phyloP scores from a whole-genome alignment of 2,113 vertebrate species.

The Caretta caretta region DNA sequence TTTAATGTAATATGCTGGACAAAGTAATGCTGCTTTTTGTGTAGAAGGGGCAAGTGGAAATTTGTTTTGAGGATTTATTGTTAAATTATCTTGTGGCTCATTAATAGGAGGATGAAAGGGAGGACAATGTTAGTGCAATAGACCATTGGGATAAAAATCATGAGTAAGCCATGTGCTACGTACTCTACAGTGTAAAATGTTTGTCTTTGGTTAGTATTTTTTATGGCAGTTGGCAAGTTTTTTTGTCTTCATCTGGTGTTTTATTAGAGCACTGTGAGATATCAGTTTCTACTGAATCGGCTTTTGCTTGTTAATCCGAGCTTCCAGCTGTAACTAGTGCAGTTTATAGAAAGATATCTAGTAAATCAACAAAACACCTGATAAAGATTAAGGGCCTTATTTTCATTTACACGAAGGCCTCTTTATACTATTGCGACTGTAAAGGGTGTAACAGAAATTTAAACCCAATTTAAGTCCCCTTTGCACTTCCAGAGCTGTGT shows the following conservation, averaged over 20 bases:
- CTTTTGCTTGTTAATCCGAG: background rate
- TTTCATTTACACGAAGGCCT: slow-evolving; percentile 11
- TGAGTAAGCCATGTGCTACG: background rate
- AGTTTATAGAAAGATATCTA: slow-evolving; percentile 15
- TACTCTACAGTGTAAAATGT: background rate
- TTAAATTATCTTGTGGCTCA: background rate
- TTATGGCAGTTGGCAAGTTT: background rate
- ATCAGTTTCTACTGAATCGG: background rate
- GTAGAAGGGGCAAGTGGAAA: background rate
- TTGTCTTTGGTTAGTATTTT: background rate
- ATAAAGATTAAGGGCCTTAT: slow-evolving; percentile 31
- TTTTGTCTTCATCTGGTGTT: background rate
- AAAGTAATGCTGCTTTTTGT: background rate
- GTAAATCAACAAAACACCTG: slow-evolving; percentile 51
- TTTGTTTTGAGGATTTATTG: background rate
- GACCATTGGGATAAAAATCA: background rate
- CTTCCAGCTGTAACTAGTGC: background rate
- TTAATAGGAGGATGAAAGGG: background rate
- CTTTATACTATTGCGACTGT: background rate
- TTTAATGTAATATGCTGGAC: background rate
- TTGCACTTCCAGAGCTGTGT: background rate
- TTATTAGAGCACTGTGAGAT: background rate
- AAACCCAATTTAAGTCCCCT: fast-evolving
- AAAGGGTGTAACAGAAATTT: background rate
- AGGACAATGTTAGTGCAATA: background rate